These are phyloP conservation scores for Drosophila grimshawi DNA, from an alignment of 1,140 invertebrate species.

Conservation along the genomic window DNA sequence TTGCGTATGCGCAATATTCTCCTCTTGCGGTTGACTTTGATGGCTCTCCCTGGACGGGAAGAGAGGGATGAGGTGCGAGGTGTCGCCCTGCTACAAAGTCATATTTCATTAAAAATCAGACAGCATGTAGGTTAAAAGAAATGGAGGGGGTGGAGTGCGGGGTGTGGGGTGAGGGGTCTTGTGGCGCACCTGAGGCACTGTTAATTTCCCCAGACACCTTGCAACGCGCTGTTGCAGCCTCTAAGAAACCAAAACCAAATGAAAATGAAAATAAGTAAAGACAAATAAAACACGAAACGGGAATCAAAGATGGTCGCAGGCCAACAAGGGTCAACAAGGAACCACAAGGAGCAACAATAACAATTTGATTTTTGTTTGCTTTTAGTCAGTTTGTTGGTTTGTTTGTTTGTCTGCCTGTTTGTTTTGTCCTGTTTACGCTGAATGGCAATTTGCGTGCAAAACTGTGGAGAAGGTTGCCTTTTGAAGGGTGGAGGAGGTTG, in stretches of 20 bases:
- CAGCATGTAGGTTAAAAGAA: neutral
- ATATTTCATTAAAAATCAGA: constrained; percentile 76
- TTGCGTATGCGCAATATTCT: constrained; percentile 72
- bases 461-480: neutral
- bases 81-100: constrained; percentile 36
- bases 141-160: no score
- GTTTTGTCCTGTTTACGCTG: constrained; percentile 24
- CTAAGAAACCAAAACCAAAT: constrained; percentile 47
- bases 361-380: constrained; percentile 77
- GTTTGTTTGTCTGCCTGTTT: constrained; percentile 49
- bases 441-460: neutral
- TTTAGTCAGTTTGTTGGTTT: constrained; percentile 43
- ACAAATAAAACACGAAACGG: constrained; percentile 23
- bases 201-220: constrained; percentile 80
- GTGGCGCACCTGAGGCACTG: constrained; percentile 64
- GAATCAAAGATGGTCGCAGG: constrained; percentile 28
- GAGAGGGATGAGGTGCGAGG: neutral
- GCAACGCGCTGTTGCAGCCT: constrained; percentile 38
- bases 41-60: constrained; percentile 7
- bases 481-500: neutral
- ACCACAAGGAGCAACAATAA: constrained; percentile 45
- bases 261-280: constrained; percentile 70
- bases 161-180: neutral
- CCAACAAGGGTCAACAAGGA: constrained; percentile 26
- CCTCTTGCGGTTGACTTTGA: constrained; percentile 32